Conservation (phyloP, 2,888 invertebrate species). For the Trachelus iudaicus region DNA sequence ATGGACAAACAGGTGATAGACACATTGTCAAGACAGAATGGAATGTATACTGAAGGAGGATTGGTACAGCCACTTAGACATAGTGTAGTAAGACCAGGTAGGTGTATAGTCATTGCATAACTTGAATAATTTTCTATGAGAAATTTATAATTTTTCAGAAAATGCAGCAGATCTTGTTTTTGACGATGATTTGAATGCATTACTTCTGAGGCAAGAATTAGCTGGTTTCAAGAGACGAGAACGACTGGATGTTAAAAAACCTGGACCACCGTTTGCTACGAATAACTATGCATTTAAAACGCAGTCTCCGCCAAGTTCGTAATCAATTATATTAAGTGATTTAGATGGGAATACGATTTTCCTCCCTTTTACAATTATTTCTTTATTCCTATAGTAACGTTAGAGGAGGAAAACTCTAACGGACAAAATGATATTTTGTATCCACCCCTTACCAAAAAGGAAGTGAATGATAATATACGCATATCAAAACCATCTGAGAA, state of each 20-base stretch:
- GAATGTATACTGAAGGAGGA: conserved; percentile 54
- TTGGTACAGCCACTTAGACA: conserved; percentile 40
- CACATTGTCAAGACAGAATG: conserved; percentile 8
- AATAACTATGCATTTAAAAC: conserved; percentile 70
- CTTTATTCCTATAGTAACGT: neutral
- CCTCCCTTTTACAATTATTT: neutral
- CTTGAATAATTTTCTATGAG: neutral
- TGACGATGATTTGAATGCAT: conserved; percentile 45
- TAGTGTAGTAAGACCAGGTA: conserved; percentile 34
- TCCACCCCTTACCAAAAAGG: conserved; percentile 48
- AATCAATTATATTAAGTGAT: neutral
- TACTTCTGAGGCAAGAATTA: conserved; percentile 50
- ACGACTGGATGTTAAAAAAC: conserved; percentile 93
- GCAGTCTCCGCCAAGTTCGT: conserved; percentile 20
- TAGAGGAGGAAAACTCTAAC: neutral
- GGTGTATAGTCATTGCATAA: conserved; percentile 5
- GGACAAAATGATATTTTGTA: neutral
- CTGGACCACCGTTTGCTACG: conserved; percentile 85
- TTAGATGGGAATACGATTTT: neutral
- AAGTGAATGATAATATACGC: conserved; percentile 26
- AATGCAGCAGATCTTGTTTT: conserved; percentile 48
- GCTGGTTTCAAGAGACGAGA: conserved; percentile 87
- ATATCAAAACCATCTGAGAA: conserved; percentile 8
- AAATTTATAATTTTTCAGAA: neutral
- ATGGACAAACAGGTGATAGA: neutral